These are phyloP conservation scores for Rhabditoides inermis DNA, from an alignment of 2,888 invertebrate species.

Conservation along the genomic window DNA sequence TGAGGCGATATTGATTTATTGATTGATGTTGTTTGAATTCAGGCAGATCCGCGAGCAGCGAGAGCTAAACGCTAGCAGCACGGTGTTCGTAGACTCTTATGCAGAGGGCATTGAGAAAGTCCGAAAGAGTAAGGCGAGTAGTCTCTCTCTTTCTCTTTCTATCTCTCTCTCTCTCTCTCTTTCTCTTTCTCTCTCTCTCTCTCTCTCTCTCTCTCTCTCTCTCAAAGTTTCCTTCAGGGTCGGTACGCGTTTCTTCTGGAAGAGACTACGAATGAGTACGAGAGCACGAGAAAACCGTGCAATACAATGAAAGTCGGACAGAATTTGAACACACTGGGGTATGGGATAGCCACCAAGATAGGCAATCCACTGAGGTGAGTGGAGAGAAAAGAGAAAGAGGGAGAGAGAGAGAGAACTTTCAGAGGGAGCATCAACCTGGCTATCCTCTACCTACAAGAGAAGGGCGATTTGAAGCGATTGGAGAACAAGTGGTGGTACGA, in stretches of 20 bases:
- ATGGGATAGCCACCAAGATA: slow-evolving; percentile 58
- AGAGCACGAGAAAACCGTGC: slow-evolving; percentile 79
- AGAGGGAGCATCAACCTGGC: slow-evolving; percentile 88
- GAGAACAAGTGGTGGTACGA: slow-evolving; percentile 94
- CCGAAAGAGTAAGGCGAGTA: slow-evolving; percentile 38
- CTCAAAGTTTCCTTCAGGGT: slow-evolving; percentile 56
- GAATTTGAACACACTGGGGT: slow-evolving; percentile 66
- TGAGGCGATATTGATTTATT: slow-evolving; percentile 61
- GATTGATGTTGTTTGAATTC: not conserved
- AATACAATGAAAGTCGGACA: slow-evolving; percentile 72
- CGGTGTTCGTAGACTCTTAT: slow-evolving; percentile 58
- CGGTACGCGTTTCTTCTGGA: slow-evolving; percentile 63
- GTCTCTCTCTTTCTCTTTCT: not conserved
- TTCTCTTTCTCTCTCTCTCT: not conserved
- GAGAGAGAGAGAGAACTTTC: slow-evolving; percentile 22
- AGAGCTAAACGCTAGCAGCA: not conserved
- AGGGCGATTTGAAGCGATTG: slow-evolving; percentile 79
- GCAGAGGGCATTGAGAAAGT: slow-evolving; percentile 52
- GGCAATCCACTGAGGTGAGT: slow-evolving; percentile 30
- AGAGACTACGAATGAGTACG: slow-evolving; percentile 68
- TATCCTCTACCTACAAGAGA: slow-evolving; percentile 72
- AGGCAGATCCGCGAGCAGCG: not conserved
- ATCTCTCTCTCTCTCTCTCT: not conserved
- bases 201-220: not conserved
- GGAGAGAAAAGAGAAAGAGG: not conserved